Evolutionary conservation across 2,888 invertebrate genomes (phyloP).

Genomic region (Dasypogon diadema): DNA sequence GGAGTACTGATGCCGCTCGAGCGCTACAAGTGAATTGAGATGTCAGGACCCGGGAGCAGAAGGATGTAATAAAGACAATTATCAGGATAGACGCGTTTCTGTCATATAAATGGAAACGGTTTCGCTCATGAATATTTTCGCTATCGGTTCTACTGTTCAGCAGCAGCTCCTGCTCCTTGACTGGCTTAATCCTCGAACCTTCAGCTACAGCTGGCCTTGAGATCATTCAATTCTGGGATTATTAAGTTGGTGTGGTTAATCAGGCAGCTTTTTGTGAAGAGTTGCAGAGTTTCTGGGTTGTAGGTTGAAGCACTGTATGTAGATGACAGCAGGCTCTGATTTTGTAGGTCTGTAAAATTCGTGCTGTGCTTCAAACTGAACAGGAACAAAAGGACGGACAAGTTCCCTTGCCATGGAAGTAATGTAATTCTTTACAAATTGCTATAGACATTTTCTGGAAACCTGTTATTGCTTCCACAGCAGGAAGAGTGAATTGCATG

Average conservation of each 20-base stretch:
- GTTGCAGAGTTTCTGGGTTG: no score
- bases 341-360: no score
- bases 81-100: slow-evolving; percentile 26
- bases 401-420: no score
- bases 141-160: background rate
- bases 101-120: slow-evolving; percentile 1
- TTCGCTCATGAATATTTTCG: slow-evolving; percentile 13
- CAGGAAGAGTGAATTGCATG: no score
- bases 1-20: background rate
- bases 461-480: no score
- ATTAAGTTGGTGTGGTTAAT: background rate
- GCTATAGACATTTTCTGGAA: no score
- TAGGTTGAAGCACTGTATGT: no score
- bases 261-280: background rate
- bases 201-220: background rate
- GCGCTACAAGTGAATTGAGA: background rate
- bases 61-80: slow-evolving; percentile 42
- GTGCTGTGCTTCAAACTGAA: no score
- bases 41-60: background rate
- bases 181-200: background rate
- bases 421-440: no score
- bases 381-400: no score
- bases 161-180: background rate
- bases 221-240: background rate
- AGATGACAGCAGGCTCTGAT: no score